Evolutionary conservation across 2,888 invertebrate species (phyloP), one percentile per base, ranked within the genome.

Genomic region (Phengaris arion): DNA sequence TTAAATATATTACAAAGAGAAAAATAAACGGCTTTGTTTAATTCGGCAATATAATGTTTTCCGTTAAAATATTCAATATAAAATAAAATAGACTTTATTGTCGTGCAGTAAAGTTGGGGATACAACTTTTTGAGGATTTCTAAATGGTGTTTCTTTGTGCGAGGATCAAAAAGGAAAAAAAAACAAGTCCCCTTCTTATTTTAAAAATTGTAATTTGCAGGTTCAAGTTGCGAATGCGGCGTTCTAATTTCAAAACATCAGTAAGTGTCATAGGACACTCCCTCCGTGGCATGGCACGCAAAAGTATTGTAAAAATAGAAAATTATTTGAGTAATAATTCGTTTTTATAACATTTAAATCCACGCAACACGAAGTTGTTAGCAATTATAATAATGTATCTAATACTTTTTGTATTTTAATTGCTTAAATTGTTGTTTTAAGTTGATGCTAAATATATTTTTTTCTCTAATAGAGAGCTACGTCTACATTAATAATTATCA

Each of bases 201-300:
- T 92, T 89, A 87, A 78, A 88, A 91, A 87, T 88, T 89, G 89
- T 93, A 93, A 93, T 93, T 93, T 88, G 92, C 93, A 92, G 93
- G 90, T 93, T 93, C 93, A 80, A 88, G 87, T 93, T 93, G 91
- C 93, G 88, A 92, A 89, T 90, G 90, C 89, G 90, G 91, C 90
- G 87, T 92, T 92, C 92, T 89, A 90, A 92, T 93, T 93, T 93
- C 93, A 93, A 93, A 93, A 93, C 93, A 90, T 89, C 89, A 91
- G 88, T 89, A 91, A 91, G 92, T 92, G 93, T 93, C 92, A 93
- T 89, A 88, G 87, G 91, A 93, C 90, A 92, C 92, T 92, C 92
- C 92, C 89, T 88, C 82, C 78, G 77, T 75, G 77, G 83, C 84
- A 85, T 78, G 87, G 59, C 77, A 12, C 75, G 78, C 80, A 87